A percentile compares a stretch with the other conserved stretches of the same genome.
Evolutionary conservation across 2,888 invertebrate species (phyloP).

Genomic region (Bombylius major): DNA sequence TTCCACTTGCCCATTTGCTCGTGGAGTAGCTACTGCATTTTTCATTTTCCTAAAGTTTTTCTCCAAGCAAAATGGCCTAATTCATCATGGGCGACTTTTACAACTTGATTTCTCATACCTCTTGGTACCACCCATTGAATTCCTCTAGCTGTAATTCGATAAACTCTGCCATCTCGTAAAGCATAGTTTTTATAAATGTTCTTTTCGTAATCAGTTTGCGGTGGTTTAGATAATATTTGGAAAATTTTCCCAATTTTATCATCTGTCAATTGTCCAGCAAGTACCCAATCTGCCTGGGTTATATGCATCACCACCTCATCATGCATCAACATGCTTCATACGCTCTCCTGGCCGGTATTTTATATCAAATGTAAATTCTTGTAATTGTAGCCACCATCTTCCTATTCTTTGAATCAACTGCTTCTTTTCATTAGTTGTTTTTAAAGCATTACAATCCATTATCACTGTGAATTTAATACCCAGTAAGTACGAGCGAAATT

Average conservation of each 20-base stretch:
- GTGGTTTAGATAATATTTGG: not conserved
- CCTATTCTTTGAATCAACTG: constrained; percentile 19
- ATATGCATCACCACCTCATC: not conserved
- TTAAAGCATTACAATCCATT: constrained; percentile 4
- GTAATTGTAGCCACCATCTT: constrained; percentile 22
- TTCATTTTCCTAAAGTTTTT: not conserved
- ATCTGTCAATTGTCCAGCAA: not conserved
- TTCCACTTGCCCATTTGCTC: not conserved
- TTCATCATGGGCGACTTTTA: too few species aligned
- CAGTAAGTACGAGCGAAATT: constrained; percentile 5
- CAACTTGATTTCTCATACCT: too few species aligned
- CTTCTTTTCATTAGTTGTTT: not conserved
- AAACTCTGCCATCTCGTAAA: not conserved
- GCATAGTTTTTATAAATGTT: not conserved
- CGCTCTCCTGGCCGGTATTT: constrained; percentile 18
- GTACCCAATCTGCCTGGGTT: not conserved
- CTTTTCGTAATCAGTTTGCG: not conserved
- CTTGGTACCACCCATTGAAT: too few species aligned
- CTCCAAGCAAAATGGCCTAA: not conserved
- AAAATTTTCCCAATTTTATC: not conserved
- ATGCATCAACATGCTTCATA: not conserved
- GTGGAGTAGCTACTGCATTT: constrained; percentile 1
- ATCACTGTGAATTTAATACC: constrained; percentile 5
- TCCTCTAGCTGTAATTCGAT: not conserved
- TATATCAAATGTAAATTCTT: constrained; percentile 23